Base-by-base conservation (phyloP, 2,888 invertebrate genomes). In the Hirtodrosophila trivittata region DNA sequence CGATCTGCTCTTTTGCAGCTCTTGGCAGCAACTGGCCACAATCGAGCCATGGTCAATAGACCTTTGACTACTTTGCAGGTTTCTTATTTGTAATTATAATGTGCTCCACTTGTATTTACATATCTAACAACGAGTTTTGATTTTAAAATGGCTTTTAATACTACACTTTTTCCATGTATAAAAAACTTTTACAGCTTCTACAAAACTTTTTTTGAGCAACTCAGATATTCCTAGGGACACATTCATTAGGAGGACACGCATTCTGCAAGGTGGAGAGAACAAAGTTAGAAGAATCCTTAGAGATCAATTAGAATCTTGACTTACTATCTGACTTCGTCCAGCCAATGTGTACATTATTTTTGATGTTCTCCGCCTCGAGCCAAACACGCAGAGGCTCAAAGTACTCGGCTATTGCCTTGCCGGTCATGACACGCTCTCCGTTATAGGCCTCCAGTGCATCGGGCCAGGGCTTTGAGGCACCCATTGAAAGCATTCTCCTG, bases 391-490 rank as follows among this genome's bases (percentile, higher is more conserved):
- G 90, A 0, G 97, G 96, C 66, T 93, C 92, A 90, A 97, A 97
- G 91, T 95, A 97, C 88, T 96, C 95, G 62, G 96, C 90, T 0
- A 97, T 92, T 0, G 95, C 95, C 50, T 93, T 93, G 8, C 95
- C 95, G 62, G 93, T 93, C 95, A 97, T 95, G 51, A 92, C 92
- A 78, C 95, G 91, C 86, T 94, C 93, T 0, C 96, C 96, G 0
- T 96, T 97, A 26, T 97, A 92, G 6, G 92, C 93, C 88, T 96
- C 94, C 93, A 98, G 93, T 57, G 96, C 96, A 76, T 97, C 96
- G n/a, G 94, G 94, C 96, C 96, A 96, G 0, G 95, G 94, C 74
- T 92, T 93, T 0, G 95, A 95, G 0, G 94, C 93, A 1, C 95
- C 95, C 92, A 95, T 90, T 66, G 93, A 92, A 26, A 95, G 91